Evolutionary conservation across 2,797 vertebrate species (phyloP).

Genomic region (Distichodus sexfasciatus): DNA sequence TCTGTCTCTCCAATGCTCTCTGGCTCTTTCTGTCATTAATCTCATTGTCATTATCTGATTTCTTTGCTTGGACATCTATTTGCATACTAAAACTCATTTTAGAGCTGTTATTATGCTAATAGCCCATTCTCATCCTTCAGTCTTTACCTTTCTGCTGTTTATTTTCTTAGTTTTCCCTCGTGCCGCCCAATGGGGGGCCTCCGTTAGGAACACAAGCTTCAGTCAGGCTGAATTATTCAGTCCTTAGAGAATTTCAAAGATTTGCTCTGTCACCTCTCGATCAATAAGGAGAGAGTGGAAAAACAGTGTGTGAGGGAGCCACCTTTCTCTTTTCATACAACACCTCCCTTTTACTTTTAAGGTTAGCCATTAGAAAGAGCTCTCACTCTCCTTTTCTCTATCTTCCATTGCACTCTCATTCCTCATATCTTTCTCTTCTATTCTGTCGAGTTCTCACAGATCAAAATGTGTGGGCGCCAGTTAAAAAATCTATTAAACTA

Average conservation of each 20-base stretch:
- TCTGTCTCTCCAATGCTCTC: too few species aligned
- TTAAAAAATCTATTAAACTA: background rate
- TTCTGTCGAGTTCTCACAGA: constrained; percentile 21
- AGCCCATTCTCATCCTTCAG: too few species aligned
- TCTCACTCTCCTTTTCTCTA: background rate
- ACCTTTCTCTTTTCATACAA: background rate
- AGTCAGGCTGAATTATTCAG: constrained; percentile 26
- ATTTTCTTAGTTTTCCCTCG: background rate
- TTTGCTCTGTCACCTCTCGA: constrained; percentile 20
- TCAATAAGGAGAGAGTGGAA: constrained; percentile 14
- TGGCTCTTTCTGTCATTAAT: too few species aligned
- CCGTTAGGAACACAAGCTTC: constrained; percentile 7
- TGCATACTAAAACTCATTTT: too few species aligned
- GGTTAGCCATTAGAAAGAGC: background rate
- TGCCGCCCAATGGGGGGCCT: background rate
- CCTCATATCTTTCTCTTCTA: background rate
- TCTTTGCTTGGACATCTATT: too few species aligned
- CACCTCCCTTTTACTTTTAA: background rate
- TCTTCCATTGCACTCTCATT: background rate
- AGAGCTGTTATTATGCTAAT: too few species aligned
- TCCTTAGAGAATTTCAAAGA: constrained; percentile 7
- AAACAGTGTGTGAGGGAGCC: constrained; percentile 1
- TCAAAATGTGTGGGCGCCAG: constrained; percentile 20
- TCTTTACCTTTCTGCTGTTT: background rate
- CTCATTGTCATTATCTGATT: too few species aligned